Percentiles rank a stretch among this genome's conserved stretches.
Evolutionary conservation across 2,113 vertebrate genomes (phyloP).

Genomic region (Nothocercus nigrocapillus): DNA sequence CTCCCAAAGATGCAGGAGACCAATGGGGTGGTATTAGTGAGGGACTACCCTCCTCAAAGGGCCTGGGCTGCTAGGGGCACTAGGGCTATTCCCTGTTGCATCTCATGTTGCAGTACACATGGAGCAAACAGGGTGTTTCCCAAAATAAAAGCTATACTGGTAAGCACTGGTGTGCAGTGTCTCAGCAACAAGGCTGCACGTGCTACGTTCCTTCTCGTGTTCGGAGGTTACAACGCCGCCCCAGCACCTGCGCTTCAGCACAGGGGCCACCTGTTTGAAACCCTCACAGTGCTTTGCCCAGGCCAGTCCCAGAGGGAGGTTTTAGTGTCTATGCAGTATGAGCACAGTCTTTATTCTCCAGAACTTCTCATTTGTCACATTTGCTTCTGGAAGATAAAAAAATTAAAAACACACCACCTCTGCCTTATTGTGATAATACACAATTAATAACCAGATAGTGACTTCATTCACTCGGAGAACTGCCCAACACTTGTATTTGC

Average conservation of each 20-base stretch:
- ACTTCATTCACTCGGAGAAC: not conserved
- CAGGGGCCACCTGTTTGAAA: not conserved
- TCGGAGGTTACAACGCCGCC: not conserved
- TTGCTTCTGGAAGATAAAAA: not conserved
- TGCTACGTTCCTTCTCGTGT: not conserved
- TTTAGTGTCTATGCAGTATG: not conserved
- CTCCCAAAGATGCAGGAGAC: not conserved
- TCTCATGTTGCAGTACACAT: not conserved
- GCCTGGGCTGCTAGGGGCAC: not conserved
- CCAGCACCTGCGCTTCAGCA: not conserved
- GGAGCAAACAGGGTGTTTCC: not conserved
- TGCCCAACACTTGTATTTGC: not conserved
- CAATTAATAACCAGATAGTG: not conserved
- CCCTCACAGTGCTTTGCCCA: not conserved
- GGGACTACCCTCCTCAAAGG: not conserved
- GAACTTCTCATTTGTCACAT: not conserved
- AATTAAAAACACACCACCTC: too few relatives aligned
- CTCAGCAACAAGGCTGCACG: accelerated
- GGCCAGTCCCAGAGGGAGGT: not conserved
- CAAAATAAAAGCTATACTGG: not conserved
- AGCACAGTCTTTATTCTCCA: not conserved
- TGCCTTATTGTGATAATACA: not conserved
- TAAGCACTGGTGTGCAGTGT: not conserved
- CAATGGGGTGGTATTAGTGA: not conserved
- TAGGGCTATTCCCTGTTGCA: not conserved